Percentiles rank a stretch among this genome's conserved stretches.
Evolutionary conservation across 1,140 invertebrate genomes (phyloP).

Genomic region (Listronotus oregonensis): DNA sequence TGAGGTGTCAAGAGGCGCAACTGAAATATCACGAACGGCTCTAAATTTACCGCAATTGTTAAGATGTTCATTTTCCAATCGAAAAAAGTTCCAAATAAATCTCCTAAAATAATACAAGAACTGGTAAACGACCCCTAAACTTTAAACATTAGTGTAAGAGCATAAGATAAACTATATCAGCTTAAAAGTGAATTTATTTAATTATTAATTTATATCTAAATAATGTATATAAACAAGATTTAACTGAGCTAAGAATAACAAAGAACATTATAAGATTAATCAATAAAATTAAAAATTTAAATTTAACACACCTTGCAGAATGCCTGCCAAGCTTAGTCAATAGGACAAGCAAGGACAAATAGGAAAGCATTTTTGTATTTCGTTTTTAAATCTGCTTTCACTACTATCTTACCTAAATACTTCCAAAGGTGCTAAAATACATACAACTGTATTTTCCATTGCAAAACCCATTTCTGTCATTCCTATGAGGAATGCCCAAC

Average conservation of each 20-base stretch:
- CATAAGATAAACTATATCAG: too few species aligned
- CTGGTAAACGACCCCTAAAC: too few species aligned
- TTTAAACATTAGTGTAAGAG: too few species aligned
- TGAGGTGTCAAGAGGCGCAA: constrained; percentile 93
- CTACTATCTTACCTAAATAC: constrained; percentile 82
- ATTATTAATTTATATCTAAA: not conserved
- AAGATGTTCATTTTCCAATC: constrained; percentile 98
- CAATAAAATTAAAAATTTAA: too few species aligned
- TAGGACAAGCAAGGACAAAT: too few species aligned
- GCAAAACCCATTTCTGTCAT: constrained; percentile 83
- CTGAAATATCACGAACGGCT: constrained; percentile 97
- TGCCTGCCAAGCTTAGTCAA: too few species aligned
- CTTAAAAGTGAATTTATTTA: too few species aligned
- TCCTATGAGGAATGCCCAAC: constrained; percentile 88
- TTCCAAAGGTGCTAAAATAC: constrained; percentile 89
- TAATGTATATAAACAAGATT: too few species aligned
- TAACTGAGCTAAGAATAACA: too few species aligned
- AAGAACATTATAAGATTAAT: too few species aligned
- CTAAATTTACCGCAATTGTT: constrained; percentile 99
- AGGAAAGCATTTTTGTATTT: too few species aligned
- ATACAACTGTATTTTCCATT: constrained; percentile 83
- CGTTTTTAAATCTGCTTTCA: constrained; percentile 1
- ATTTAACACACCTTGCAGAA: too few species aligned
- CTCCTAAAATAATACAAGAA: constrained; percentile 63
- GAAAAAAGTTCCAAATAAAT: constrained; percentile 99